A percentile compares a stretch with the other conserved stretches of the same genome.
Conservation (phyloP, 2,113 vertebrate genomes). For the Tragelaphus strepsiceros region DNA sequence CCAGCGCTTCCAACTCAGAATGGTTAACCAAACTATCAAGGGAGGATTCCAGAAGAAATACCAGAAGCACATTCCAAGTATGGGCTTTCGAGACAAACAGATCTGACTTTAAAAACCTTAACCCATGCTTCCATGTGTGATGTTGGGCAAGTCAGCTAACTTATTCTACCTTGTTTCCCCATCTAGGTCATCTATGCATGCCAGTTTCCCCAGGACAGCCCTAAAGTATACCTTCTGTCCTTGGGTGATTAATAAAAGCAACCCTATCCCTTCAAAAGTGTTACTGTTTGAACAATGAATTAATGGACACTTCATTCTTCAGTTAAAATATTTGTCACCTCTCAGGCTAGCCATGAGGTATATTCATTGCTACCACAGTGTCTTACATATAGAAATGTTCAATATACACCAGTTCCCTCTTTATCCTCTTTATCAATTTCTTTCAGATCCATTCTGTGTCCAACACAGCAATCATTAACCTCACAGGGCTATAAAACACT, state of each 20-base stretch:
- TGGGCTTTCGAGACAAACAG: background rate
- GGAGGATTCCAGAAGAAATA: conserved; percentile 31
- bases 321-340: background rate
- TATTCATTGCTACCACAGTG: background rate
- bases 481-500: background rate
- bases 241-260: background rate
- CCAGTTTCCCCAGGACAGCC: background rate
- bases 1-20: background rate
- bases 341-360: background rate
- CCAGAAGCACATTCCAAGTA: background rate
- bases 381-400: background rate
- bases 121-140: background rate
- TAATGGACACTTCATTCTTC: background rate
- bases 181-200: background rate
- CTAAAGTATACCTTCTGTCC: background rate
- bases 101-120: background rate
- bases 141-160: background rate
- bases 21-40: conserved; percentile 26
- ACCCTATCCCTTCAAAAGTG: background rate
- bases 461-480: background rate
- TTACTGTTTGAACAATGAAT: background rate
- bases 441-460: background rate
- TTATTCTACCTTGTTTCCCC: background rate
- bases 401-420: background rate
- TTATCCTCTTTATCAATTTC: background rate